These are phyloP conservation scores for Garrulus glandarius DNA, from an alignment of 2,797 vertebrate species.

Conservation along the genomic window DNA sequence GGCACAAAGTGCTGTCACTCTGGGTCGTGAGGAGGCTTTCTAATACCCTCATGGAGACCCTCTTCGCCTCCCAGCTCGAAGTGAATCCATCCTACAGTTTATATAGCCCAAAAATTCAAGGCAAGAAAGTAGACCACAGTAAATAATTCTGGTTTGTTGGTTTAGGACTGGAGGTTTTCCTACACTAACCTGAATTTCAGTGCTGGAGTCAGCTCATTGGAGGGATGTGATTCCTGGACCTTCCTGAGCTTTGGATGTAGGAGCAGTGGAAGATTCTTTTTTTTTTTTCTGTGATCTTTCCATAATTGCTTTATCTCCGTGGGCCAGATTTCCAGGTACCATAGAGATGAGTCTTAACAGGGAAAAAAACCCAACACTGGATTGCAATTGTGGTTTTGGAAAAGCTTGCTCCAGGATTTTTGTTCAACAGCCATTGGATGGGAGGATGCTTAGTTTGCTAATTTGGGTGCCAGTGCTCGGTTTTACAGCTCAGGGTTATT, in stretches of 20 bases:
- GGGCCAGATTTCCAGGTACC: conserved; percentile 63
- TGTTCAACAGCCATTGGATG: conserved; percentile 23
- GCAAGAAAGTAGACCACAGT: not conserved
- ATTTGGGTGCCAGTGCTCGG: conserved; percentile 15
- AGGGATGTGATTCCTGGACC: not conserved
- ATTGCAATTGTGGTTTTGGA: conserved; percentile 51
- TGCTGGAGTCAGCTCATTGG: not conserved
- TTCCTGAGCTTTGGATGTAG: not conserved
- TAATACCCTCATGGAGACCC: not conserved
- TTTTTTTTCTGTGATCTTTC: not conserved
- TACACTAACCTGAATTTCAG: not conserved
- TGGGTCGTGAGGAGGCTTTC: not conserved
- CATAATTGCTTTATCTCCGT: conserved; percentile 2
- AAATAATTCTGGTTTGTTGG: not conserved
- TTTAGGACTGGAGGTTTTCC: not conserved
- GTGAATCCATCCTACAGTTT: not conserved
- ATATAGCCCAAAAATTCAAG: not conserved
- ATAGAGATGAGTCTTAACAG: conserved; percentile 30
- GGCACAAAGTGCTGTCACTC: not conserved
- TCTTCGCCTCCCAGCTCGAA: not conserved
- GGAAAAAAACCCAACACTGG: not conserved
- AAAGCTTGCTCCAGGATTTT: conserved; percentile 49
- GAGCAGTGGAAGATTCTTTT: not conserved
- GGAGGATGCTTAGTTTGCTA: conserved; percentile 42
- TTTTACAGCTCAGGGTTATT: conserved; percentile 27